Base-by-base conservation (phyloP, 1,140 invertebrate genomes). In the Drosophila yakuba region DNA sequence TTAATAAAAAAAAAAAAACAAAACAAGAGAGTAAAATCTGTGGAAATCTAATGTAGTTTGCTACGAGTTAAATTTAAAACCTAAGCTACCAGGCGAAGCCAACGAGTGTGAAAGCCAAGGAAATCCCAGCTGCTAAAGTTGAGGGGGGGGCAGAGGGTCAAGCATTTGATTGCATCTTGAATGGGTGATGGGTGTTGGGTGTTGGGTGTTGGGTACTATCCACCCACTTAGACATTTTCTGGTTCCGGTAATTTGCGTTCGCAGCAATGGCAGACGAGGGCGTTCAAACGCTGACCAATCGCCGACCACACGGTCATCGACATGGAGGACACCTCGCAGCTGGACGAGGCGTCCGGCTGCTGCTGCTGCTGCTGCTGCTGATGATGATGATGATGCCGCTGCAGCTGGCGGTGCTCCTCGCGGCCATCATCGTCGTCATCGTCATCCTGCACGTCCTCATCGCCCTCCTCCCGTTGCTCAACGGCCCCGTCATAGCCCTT, bases 201-300 rank as follows among this genome's bases (percentile, higher is more conserved):
- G 4, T 5, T 25, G 25, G 25, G 4, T 25, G 4, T 0, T 25
- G 25, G 25, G 32, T 3, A 20, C 25, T 10, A 2, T n/a, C 32
- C 10, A 4, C 15, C 15, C 12, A 3, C 20, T 80, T 91, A 92
- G 50, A 92, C 90, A 90, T 92, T 92, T 38, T 92, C 91, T 61
- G 91, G 91, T 55, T 92, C 91, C 14, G 91, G 91, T 48, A 92
- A 78, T 71, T 92, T 92, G 14, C 84, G 81, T 57, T 92, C 91
- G 72, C 92, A 92, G 71, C 92, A 92, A 77, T 92, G 84, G 28
- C 92, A 92, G 38, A 91, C 84, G 54, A 92, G 83, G n/a, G 86
- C 83, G 63, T 90, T 92, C 32, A 92, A 63, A 7, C 91, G 81
- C 47, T 92, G 81, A 15, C 91, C 91, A 48, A 92, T 78, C 36